Conservation (phyloP, 2,797 vertebrate genomes). For the Poecilia gillii region DNA sequence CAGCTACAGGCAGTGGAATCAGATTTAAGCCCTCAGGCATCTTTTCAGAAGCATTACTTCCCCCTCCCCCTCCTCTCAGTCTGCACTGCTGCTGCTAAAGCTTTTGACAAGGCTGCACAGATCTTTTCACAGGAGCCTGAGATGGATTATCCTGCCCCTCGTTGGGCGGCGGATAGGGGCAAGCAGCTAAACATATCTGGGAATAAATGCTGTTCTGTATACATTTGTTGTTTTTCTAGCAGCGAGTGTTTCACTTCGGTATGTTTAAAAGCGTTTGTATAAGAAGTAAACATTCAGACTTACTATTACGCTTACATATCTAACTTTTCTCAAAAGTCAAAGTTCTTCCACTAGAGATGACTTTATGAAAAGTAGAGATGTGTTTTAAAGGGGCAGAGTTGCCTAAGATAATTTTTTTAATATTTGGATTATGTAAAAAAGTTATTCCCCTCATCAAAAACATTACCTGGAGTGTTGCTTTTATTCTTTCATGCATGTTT, state of each 20-base stretch:
- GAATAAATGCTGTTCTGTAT: neutral
- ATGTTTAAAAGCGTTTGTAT: neutral
- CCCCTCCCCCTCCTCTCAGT: constrained; percentile 2
- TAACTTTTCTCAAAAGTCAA: neutral
- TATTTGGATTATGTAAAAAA: no score
- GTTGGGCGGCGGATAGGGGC: neutral
- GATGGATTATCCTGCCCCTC: constrained; percentile 16
- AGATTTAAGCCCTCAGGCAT: constrained; percentile 35
- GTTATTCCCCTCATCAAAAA: no score
- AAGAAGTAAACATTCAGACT: neutral
- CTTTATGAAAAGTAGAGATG: neutral
- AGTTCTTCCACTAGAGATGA: neutral
- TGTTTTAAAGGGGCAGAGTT: no score
- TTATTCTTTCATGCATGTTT: no score
- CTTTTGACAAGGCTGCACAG: constrained; percentile 25
- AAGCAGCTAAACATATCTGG: constrained; percentile 1
- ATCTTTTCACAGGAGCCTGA: constrained; percentile 19
- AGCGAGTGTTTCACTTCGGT: neutral
- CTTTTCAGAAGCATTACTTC: constrained; percentile 33
- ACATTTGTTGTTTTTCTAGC: neutral
- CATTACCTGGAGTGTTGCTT: no score
- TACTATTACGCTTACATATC: neutral
- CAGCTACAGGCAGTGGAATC: constrained; percentile 14
- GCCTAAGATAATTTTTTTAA: no score
- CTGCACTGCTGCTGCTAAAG: constrained; percentile 11